phyloP scores from a whole-genome alignment of 2,888 invertebrate species.

The Patella depressa region DNA sequence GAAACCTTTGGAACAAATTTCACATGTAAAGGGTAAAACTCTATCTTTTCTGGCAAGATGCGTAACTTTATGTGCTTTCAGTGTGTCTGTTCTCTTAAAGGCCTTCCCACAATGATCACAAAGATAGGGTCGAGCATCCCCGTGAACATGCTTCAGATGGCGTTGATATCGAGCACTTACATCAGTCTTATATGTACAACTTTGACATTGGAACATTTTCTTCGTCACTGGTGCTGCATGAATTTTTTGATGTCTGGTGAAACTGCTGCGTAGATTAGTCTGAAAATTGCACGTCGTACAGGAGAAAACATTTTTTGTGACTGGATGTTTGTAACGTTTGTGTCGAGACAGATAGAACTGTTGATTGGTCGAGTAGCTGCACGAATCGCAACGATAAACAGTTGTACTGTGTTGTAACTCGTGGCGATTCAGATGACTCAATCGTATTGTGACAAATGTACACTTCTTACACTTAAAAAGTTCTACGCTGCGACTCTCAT shows the following conservation, averaged over 20 bases:
- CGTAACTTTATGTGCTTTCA: constrained; percentile 72
- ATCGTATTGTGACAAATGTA: constrained; percentile 68
- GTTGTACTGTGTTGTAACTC: constrained; percentile 65
- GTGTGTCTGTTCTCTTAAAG: constrained; percentile 74
- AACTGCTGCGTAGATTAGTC: constrained; percentile 53
- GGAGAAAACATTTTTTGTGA: constrained; percentile 7
- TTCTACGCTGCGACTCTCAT: constrained; percentile 52
- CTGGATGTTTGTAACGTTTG: constrained; percentile 55
- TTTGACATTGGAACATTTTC: constrained; percentile 60
- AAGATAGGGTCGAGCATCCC: constrained; percentile 73
- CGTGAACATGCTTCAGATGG: constrained; percentile 73
- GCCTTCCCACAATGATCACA: constrained; percentile 75
- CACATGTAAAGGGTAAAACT: constrained; percentile 59
- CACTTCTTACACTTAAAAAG: constrained; percentile 67
- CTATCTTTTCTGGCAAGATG: constrained; percentile 64
- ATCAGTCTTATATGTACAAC: constrained; percentile 69
- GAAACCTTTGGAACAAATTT: constrained; percentile 66
- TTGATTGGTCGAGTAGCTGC: constrained; percentile 65
- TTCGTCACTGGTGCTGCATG: constrained; percentile 38
- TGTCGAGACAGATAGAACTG: constrained; percentile 57
- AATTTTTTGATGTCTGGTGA: constrained; percentile 56
- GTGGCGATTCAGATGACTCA: constrained; percentile 69
- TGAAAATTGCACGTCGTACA: constrained; percentile 56
- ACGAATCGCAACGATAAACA: constrained; percentile 56
- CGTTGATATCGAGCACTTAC: constrained; percentile 70